A percentile compares a stretch with the other conserved stretches of the same genome.
Evolutionary conservation across 2,888 invertebrate species (phyloP).

Genomic region (Coenonympha glycerion): DNA sequence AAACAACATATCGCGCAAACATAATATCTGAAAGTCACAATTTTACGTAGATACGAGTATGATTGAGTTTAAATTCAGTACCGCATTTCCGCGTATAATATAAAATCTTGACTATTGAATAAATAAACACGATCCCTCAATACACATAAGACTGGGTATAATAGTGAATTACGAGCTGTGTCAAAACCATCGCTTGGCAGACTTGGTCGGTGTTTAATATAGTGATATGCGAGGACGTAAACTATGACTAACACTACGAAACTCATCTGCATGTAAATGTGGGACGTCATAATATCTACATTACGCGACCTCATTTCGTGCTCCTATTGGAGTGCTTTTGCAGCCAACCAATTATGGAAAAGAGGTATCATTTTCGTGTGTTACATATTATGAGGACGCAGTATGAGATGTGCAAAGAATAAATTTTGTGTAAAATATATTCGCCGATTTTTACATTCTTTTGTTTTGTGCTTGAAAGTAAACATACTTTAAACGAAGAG

Average conservation of each 20-base stretch:
- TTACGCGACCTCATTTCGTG: constrained; percentile 25
- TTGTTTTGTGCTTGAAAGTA: neutral
- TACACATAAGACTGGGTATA: constrained; percentile 7
- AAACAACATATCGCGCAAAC: too few species aligned
- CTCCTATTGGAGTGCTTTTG: constrained; percentile 23
- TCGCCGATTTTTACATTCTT: neutral
- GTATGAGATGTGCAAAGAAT: neutral
- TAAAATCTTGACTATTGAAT: neutral
- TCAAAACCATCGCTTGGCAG: constrained; percentile 20
- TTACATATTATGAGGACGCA: constrained; percentile 4
- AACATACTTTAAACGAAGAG: too few species aligned
- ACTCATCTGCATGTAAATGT: constrained; percentile 29
- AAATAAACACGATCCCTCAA: neutral
- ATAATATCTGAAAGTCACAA: too few species aligned
- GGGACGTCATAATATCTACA: constrained; percentile 23
- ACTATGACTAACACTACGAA: constrained; percentile 19
- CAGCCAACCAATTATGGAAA: constrained; percentile 24
- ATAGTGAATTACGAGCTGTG: constrained; percentile 12
- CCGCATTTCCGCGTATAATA: neutral
- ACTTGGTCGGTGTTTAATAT: constrained; percentile 24
- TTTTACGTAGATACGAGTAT: too few species aligned
- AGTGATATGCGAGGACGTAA: constrained; percentile 20
- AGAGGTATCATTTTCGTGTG: constrained; percentile 18
- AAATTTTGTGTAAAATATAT: neutral
- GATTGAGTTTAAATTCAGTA: too few species aligned